phyloP scores from a whole-genome alignment of 2,113 vertebrate species.

The Melanocharis versteri region DNA sequence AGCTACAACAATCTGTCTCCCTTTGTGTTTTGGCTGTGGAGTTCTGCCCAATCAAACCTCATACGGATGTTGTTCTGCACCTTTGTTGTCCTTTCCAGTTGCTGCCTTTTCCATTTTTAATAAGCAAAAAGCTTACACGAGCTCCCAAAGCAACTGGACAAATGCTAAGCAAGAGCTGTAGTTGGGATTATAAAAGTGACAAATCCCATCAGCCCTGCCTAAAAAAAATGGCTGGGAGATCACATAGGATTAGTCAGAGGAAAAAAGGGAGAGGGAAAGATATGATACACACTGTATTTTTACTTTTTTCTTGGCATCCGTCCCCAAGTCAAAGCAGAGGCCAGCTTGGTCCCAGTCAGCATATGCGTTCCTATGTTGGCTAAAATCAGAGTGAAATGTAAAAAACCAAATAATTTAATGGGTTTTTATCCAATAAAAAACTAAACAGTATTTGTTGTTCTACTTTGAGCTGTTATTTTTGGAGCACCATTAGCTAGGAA shows the following conservation, averaged over 20 bases:
- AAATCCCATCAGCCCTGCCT: neutral
- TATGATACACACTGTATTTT: neutral
- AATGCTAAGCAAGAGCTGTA: neutral
- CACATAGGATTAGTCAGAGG: neutral
- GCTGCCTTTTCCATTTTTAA: neutral
- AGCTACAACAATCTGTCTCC: neutral
- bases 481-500: neutral
- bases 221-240: neutral
- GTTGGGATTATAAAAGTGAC: neutral
- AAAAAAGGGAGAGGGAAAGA: neutral
- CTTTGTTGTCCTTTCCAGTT: neutral
- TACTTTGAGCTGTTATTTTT: neutral
- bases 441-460: neutral
- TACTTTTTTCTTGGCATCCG: neutral
- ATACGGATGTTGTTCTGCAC: neutral
- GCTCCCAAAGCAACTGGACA: neutral
- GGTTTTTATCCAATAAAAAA: neutral
- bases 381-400: neutral
- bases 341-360: neutral
- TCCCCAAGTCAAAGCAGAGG: neutral
- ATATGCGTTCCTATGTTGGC: accelerated
- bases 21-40: neutral
- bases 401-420: neutral
- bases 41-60: neutral
- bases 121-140: neutral